phyloP scores from a whole-genome alignment of 2,797 vertebrate species.

The Gorsachius magnificus region DNA sequence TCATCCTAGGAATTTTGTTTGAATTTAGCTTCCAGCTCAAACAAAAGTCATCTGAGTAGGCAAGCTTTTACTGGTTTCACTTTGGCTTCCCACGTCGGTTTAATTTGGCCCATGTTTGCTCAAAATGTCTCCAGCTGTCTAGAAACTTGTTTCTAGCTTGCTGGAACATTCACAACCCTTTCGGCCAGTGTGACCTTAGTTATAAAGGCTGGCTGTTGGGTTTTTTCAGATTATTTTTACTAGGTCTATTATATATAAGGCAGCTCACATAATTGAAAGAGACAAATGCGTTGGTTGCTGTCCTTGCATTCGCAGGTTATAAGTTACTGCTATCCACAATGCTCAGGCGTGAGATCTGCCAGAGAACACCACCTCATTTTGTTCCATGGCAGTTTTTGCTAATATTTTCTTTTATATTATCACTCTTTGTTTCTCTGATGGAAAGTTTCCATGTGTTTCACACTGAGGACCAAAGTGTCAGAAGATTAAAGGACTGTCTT shows the following conservation, averaged over 20 bases:
- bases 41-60: conserved; percentile 59
- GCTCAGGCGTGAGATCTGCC: not conserved
- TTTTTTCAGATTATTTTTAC: conserved; percentile 41
- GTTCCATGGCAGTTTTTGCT: conserved; percentile 13
- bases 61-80: conserved; percentile 65
- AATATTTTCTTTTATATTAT: conserved; percentile 42
- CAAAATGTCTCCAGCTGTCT: conserved; percentile 67
- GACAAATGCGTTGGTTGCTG: not conserved
- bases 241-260: conserved; percentile 8
- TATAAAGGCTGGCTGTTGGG: conserved; percentile 40
- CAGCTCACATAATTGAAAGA: conserved; percentile 5
- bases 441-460: conserved; percentile 21
- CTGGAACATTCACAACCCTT: conserved; percentile 38
- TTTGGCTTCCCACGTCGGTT: conserved; percentile 57
- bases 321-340: conserved; percentile 18
- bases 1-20: conserved; percentile 51
- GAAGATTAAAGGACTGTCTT: conserved; percentile 55
- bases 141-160: conserved; percentile 61
- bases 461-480: conserved; percentile 42
- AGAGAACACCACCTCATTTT: not conserved
- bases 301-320: not conserved
- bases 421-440: conserved; percentile 24
- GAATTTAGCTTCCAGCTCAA: conserved; percentile 50
- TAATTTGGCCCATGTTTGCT: conserved; percentile 65
- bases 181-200: conserved; percentile 54